Percentiles rank a stretch among this genome's conserved stretches.
phyloP scores from a whole-genome alignment of 2,797 vertebrate species.

The Phalloptychus januarius region DNA sequence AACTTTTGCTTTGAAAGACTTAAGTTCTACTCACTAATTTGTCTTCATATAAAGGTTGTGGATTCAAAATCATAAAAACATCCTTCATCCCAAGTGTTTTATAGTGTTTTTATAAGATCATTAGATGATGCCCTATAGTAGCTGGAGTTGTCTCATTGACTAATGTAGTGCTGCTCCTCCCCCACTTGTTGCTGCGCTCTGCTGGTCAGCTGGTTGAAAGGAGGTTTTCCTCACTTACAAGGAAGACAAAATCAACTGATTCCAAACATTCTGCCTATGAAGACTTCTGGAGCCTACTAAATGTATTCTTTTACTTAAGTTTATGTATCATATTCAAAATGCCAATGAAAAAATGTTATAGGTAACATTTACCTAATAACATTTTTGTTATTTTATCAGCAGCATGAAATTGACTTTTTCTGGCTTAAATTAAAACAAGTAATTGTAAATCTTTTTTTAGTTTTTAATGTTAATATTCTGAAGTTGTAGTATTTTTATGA shows the following conservation, averaged over 20 bases:
- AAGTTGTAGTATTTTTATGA: background rate
- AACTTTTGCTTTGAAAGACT: background rate
- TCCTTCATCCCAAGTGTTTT: background rate
- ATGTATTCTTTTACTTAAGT: background rate
- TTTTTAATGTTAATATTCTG: background rate
- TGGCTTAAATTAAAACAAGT: background rate
- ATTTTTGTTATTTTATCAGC: background rate
- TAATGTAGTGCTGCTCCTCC: background rate
- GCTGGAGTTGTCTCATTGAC: background rate
- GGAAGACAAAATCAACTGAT: background rate
- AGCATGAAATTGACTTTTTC: background rate
- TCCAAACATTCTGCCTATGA: background rate
- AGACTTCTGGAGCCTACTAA: background rate
- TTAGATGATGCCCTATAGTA: background rate
- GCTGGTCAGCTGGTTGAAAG: slow-evolving; percentile 1
- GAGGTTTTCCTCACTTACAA: background rate
- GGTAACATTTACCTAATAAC: background rate
- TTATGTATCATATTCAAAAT: background rate
- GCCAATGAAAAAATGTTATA: background rate
- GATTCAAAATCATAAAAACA: no score
- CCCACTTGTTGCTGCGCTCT: background rate
- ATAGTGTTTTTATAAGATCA: background rate
- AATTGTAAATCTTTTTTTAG: background rate
- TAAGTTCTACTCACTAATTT: no score
- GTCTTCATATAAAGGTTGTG: no score